Conservation (phyloP, 53 echinoderm and acorn worm species). For the Astropecten irregularis region DNA sequence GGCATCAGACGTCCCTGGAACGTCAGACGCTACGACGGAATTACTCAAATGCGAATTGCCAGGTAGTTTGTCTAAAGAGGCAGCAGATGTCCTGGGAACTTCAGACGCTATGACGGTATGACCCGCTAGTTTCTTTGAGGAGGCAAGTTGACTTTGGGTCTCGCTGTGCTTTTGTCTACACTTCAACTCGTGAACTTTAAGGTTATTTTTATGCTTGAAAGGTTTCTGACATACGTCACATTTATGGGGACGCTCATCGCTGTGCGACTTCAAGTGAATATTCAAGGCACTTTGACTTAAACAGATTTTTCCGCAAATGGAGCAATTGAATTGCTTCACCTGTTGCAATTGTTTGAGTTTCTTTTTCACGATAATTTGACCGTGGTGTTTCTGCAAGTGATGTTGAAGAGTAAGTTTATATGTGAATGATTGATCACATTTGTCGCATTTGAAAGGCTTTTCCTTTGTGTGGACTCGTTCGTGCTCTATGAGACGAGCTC, state of each 20-base stretch:
- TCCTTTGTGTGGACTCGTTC: neutral
- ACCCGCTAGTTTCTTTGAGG: no score
- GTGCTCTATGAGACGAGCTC: neutral
- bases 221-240: constrained; percentile 6
- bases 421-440: neutral
- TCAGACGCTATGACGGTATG: no score
- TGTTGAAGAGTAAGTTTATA: neutral
- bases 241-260: neutral
- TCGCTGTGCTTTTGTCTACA: no score
- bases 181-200: neutral
- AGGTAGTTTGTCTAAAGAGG: neutral
- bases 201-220: neutral
- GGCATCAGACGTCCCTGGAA: neutral
- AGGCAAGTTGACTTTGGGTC: no score
- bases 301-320: neutral
- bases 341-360: neutral
- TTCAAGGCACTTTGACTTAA: neutral
- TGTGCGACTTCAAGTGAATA: neutral
- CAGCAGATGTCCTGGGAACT: neutral
- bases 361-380: neutral
- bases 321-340: neutral
- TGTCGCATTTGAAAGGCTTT: neutral
- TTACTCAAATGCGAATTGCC: neutral
- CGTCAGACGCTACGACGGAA: neutral
- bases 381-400: neutral